These are phyloP conservation scores for Saccopteryx leptura DNA, from an alignment of 2,113 vertebrate genomes.

Conservation along the genomic window DNA sequence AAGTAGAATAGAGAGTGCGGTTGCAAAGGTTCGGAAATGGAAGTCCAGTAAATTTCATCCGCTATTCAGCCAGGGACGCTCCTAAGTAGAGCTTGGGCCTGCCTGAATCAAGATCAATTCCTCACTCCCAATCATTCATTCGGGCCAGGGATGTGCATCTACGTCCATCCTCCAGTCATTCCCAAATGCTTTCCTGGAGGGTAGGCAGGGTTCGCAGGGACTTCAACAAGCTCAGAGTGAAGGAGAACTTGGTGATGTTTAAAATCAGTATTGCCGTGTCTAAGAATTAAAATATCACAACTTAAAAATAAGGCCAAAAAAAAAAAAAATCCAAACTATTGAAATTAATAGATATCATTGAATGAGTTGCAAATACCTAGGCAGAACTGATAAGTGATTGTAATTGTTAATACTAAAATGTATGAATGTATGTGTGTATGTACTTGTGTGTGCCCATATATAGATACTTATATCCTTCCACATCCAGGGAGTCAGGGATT, in stretches of 20 bases:
- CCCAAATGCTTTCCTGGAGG: conserved; percentile 60
- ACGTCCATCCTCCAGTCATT: conserved; percentile 63
- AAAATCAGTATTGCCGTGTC: background rate
- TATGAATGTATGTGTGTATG: background rate
- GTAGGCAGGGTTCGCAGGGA: background rate
- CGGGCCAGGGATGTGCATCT: background rate
- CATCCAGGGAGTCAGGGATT: background rate
- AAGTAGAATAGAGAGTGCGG: conserved; percentile 62
- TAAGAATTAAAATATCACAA: background rate
- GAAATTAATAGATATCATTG: background rate
- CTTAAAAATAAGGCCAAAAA: conserved; percentile 8
- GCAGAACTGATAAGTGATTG: background rate
- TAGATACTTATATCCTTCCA: background rate
- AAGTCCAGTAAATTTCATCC: conserved; percentile 84
- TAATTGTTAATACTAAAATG: background rate
- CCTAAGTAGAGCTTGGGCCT: conserved; percentile 58
- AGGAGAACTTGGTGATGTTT: conserved; percentile 1
- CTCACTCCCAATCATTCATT: conserved; percentile 62
- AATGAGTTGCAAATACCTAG: conserved; percentile 13
- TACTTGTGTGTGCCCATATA: background rate
- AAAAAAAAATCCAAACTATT: conserved; percentile 33
- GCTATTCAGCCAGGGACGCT: conserved; percentile 60
- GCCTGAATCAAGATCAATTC: conserved; percentile 71
- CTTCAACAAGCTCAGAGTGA: background rate
- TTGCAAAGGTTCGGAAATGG: conserved; percentile 71